phyloP scores from a whole-genome alignment of 1,140 invertebrate genomes.

The Proales similis region DNA sequence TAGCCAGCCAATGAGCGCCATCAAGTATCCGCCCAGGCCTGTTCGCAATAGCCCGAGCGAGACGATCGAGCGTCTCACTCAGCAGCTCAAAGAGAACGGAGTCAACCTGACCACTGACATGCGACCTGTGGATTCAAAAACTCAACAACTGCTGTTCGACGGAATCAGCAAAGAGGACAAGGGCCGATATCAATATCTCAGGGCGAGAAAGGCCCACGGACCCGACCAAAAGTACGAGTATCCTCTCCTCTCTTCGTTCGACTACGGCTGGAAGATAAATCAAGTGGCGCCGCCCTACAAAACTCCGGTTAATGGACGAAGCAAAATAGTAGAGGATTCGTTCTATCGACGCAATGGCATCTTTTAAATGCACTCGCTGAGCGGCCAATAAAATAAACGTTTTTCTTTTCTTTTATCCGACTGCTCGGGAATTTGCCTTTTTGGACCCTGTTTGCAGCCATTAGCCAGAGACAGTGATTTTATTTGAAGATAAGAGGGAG shows the following conservation, averaged over 20 bases:
- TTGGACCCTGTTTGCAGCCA: too few relatives aligned
- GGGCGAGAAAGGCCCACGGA: conserved; percentile 3
- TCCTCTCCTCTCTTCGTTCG: conserved; percentile 20
- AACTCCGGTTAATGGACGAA: conserved; percentile 21
- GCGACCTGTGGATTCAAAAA: neutral
- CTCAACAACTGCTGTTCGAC: conserved; percentile 34
- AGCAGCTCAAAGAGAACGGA: conserved; percentile 22
- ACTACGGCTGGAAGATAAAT: conserved; percentile 37
- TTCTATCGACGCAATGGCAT: conserved; percentile 38
- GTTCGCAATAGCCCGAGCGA: neutral
- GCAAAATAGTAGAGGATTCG: conserved; percentile 38
- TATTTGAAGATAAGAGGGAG: too few relatives aligned
- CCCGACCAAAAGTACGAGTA: conserved; percentile 34
- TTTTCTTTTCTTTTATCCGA: too few relatives aligned
- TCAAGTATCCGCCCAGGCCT: conserved; percentile 36
- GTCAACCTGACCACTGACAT: conserved; percentile 25
- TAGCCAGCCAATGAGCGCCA: neutral
- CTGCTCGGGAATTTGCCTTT: too few relatives aligned
- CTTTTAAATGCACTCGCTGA: too few relatives aligned
- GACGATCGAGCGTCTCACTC: neutral
- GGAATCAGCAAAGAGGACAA: conserved; percentile 39
- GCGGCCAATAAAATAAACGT: too few relatives aligned
- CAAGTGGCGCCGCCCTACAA: conserved; percentile 29
- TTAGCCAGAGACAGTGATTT: too few relatives aligned
- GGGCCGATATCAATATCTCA: conserved; percentile 39